Conservation (phyloP, 2,888 invertebrate genomes). For the Chloroclysta siterata region DNA sequence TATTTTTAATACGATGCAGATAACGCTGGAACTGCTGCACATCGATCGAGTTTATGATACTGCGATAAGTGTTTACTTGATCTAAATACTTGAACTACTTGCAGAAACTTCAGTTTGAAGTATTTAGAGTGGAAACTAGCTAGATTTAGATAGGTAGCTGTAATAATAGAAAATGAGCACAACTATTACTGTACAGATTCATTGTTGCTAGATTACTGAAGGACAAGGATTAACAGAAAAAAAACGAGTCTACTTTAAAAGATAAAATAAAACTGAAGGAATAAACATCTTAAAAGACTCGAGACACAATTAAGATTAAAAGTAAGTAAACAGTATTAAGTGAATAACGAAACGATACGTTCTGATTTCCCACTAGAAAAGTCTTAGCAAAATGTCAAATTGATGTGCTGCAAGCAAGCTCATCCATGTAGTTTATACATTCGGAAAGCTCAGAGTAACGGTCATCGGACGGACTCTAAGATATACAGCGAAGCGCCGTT, state of each 20-base stretch:
- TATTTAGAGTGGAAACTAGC: slow-evolving; percentile 38
- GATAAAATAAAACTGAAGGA: no score
- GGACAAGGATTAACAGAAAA: slow-evolving; percentile 9
- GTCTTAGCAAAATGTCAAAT: not conserved
- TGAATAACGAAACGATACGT: no score
- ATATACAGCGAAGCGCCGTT: slow-evolving; percentile 47
- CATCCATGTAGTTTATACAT: slow-evolving; percentile 20
- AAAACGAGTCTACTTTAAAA: not conserved
- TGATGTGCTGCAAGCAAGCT: slow-evolving; percentile 14
- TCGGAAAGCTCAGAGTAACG: slow-evolving; percentile 40
- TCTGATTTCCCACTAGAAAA: no score
- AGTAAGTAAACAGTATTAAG: no score
- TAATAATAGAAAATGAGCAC: slow-evolving; percentile 18
- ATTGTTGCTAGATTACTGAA: slow-evolving; percentile 8
- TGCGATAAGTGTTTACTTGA: slow-evolving; percentile 46
- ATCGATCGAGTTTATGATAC: slow-evolving; percentile 35
- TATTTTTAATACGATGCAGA: slow-evolving; percentile 7
- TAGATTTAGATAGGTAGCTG: slow-evolving; percentile 20
- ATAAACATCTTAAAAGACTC: no score
- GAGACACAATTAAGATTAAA: no score
- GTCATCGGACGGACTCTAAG: slow-evolving; percentile 37
- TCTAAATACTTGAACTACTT: slow-evolving; percentile 47
- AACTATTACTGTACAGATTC: slow-evolving; percentile 1
- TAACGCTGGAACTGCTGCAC: not conserved
- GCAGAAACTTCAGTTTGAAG: slow-evolving; percentile 33